Evolutionary conservation across 2,797 vertebrate species (phyloP), one percentile per base, ranked within the genome.

Genomic region (Sebastes cheni): DNA sequence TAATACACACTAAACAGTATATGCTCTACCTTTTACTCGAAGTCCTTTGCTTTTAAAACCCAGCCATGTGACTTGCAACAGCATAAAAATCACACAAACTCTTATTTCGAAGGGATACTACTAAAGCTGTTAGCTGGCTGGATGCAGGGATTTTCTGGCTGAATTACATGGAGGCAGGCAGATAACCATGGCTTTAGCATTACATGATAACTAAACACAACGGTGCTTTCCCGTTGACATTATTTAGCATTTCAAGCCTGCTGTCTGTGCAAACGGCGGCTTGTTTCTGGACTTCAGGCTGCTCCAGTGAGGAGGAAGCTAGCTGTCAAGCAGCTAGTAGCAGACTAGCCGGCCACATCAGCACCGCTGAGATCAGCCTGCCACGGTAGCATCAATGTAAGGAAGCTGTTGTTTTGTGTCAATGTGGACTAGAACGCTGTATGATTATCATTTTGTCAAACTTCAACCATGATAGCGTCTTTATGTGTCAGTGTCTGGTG

Each of bases 81-180:
- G 23, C 23, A 30, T 23, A 20, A 56, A 80, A 62, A 68, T 2
- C 2, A 1, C 2, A 1, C 2, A 14, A 6, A 2, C 52, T 55
- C 73, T 95, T 94, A 93, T 86, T 92, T 83, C 60, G 94, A 94
- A 94, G 81, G 9, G 80, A 36, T 8, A 54, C 36, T 27, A 20
- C 18, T 76, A 86, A 88, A 86, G 71, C 90, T 81, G 61, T 27
- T 66, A 73, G 82, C 88, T 62, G 80, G 81, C 74, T 89, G 79
- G 91, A 90, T 93, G 90, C 91, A 88, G 87, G 91, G 93, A 92
- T 93, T 93, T 94, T 91, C 88, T 88, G 69, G 64, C 70, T 72
- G 78, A 84, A 72, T 70, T 89, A 56, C 34, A 79, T 88, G 76
- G 59, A 67, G 64, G 84, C 82, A 65, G 85, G 4, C 67, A 70